Conservation (phyloP, 1,140 invertebrate species). For the Drosophila littoralis region DNA sequence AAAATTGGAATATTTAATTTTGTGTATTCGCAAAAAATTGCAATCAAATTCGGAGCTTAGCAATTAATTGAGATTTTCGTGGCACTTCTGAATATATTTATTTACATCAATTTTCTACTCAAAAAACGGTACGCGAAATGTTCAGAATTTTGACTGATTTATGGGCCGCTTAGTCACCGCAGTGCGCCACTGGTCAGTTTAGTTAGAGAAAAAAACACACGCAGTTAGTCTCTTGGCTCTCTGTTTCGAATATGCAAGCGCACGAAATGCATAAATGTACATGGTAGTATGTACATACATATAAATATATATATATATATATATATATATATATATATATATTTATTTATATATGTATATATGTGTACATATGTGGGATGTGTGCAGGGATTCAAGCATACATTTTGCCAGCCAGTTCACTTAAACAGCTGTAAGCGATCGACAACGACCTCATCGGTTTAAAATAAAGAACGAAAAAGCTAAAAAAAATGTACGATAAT, state of each 20-base stretch:
- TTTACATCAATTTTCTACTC: too few species aligned
- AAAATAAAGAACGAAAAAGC: conserved; percentile 29
- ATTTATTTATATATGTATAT: conserved; percentile 38
- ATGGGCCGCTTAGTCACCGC: conserved; percentile 22
- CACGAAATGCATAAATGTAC: conserved; percentile 43
- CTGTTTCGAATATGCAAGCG: conserved; percentile 43
- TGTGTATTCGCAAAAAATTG: too few species aligned
- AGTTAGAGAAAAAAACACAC: conserved; percentile 43
- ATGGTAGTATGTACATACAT: conserved; percentile 15
- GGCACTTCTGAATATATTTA: too few species aligned
- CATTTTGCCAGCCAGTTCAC: conserved; percentile 72
- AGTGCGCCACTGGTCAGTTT: conserved; percentile 41
- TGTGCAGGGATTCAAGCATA: conserved; percentile 57
- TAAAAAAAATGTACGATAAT: conserved; percentile 27
- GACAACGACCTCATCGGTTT: conserved; percentile 66
- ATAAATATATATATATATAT: conserved; percentile 3
- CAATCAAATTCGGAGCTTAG: too few species aligned
- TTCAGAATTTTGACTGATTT: background rate
- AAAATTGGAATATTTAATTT: too few species aligned
- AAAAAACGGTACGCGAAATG: too few species aligned
- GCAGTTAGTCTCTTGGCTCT: conserved; percentile 42
- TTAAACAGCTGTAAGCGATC: conserved; percentile 79
- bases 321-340: conserved; percentile 35
- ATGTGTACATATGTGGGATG: conserved; percentile 19
- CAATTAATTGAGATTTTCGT: too few species aligned